Conservation (phyloP, 1,140 invertebrate species). For the Chironomus tepperi region DNA sequence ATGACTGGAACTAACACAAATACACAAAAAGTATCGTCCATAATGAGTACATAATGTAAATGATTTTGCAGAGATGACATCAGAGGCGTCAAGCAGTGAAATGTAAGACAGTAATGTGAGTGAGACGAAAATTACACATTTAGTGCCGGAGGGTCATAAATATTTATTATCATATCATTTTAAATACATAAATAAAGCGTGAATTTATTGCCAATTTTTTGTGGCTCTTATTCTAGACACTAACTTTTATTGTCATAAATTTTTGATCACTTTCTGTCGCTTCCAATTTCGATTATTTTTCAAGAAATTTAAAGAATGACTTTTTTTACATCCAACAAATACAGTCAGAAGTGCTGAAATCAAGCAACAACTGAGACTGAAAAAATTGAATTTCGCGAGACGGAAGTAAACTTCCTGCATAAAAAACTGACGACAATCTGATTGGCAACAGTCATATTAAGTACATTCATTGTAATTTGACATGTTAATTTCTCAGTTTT, state of each 20-base stretch:
- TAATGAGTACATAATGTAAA: background rate
- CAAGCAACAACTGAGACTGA: too few relatives aligned
- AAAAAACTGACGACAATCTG: background rate
- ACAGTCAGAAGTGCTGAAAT: background rate
- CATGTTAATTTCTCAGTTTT: background rate
- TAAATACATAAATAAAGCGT: conserved; percentile 9
- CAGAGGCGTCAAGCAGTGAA: background rate
- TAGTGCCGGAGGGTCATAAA: background rate
- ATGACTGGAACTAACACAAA: background rate
- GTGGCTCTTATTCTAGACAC: background rate
- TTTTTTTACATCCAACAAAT: background rate
- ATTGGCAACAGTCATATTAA: background rate
- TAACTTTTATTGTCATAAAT: too few relatives aligned
- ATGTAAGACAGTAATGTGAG: background rate
- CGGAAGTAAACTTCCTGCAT: conserved; percentile 4
- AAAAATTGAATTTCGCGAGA: background rate
- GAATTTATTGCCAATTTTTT: background rate
- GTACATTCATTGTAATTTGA: background rate
- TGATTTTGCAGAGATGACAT: background rate
- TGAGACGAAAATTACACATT: background rate
- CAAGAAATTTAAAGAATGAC: background rate
- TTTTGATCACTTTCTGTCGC: too few relatives aligned
- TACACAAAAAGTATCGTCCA: background rate
- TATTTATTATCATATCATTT: background rate
- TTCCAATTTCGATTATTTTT: background rate